Conservation (phyloP, 2,888 invertebrate species). For the Julus scandinavius region DNA sequence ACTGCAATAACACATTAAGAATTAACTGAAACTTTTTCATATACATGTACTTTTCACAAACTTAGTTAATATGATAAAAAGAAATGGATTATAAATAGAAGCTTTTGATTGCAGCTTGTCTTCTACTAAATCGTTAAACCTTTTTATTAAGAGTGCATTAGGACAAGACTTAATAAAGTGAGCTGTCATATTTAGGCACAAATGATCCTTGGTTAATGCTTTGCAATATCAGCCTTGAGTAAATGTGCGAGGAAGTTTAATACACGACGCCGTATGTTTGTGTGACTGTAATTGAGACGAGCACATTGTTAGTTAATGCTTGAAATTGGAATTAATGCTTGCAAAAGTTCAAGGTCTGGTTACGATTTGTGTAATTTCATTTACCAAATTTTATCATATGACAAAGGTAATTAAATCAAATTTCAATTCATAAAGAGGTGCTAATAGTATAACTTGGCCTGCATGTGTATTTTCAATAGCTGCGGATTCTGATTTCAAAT, state of each 20-base stretch:
- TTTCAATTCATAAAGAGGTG: neutral
- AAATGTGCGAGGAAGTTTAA: neutral
- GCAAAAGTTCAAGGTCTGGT: neutral
- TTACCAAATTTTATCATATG: neutral
- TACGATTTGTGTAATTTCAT: neutral
- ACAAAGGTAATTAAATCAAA: conserved; percentile 17
- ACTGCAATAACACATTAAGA: too few species aligned
- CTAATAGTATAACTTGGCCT: neutral
- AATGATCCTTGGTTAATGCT: neutral
- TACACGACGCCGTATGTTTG: neutral
- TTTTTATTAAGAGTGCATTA: neutral
- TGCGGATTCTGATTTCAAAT: neutral
- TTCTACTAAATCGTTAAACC: neutral
- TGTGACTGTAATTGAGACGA: neutral
- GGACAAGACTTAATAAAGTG: neutral
- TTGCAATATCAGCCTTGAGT: neutral
- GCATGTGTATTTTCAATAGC: neutral
- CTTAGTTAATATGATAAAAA: too few species aligned
- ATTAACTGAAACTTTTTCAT: too few species aligned
- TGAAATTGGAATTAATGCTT: neutral
- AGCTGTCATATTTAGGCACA: too few species aligned
- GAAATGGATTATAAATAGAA: too few species aligned
- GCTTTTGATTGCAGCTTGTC: neutral
- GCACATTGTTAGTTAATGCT: neutral
- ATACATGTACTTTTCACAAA: too few species aligned